Percentiles rank a stretch among this genome's conserved stretches.
Evolutionary conservation across 2,113 vertebrate genomes (phyloP).

Genomic region (Enhydra lutris): DNA sequence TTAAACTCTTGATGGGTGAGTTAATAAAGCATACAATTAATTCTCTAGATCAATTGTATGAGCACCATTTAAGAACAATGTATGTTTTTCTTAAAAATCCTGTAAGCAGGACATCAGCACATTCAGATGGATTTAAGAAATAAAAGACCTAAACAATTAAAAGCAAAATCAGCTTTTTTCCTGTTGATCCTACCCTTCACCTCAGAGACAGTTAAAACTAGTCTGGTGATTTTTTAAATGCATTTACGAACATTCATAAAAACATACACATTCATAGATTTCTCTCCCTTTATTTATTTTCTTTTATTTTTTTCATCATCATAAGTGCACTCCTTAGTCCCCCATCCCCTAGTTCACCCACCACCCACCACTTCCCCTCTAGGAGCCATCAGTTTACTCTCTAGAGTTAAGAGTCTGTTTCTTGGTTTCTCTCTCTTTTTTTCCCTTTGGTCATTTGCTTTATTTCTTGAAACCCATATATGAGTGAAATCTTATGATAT

Average conservation of each 20-base stretch:
- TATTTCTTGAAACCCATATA: neutral
- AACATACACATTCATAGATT: neutral
- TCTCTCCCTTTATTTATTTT: neutral
- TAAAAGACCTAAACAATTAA: neutral
- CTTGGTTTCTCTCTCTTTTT: neutral
- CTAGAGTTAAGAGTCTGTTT: neutral
- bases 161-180: neutral
- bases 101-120: neutral
- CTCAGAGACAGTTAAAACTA: neutral
- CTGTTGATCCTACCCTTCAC: neutral
- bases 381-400: neutral
- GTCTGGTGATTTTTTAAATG: neutral
- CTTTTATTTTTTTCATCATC: neutral
- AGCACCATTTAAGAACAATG: neutral
- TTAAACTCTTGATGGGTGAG: neutral
- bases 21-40: neutral
- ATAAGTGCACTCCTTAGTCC: neutral
- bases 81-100: slow-evolving; percentile 16
- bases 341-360: neutral
- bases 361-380: neutral
- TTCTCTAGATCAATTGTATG: neutral
- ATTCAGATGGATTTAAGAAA: neutral
- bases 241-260: neutral
- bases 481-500: neutral
- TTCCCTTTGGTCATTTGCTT: neutral